These are phyloP conservation scores for Aphelocoma coerulescens DNA, from an alignment of 2,113 vertebrate species.

Conservation along the genomic window DNA sequence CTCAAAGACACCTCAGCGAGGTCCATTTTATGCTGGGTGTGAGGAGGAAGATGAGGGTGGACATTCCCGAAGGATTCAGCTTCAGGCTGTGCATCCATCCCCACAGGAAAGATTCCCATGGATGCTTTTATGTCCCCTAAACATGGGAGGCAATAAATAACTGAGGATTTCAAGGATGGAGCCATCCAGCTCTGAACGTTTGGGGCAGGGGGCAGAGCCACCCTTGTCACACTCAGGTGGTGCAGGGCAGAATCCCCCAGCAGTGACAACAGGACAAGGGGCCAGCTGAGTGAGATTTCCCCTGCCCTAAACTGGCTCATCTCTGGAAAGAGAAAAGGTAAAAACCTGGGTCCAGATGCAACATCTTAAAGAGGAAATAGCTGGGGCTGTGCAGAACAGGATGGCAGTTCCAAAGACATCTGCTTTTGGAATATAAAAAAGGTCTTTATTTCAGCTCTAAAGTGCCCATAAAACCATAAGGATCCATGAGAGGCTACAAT, in stretches of 20 bases:
- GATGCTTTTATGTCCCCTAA: background rate
- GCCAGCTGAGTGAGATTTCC: background rate
- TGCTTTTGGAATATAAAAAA: constrained; percentile 31
- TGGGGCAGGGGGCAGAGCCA: background rate
- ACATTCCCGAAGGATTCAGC: background rate
- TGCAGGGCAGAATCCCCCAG: background rate
- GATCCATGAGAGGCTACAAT: constrained; percentile 25
- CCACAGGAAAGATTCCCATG: rapidly evolving
- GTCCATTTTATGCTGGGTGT: background rate
- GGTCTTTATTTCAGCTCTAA: constrained; percentile 44
- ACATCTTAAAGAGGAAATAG: background rate
- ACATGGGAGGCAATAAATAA: background rate
- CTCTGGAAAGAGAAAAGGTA: background rate
- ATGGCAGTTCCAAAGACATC: constrained; percentile 16
- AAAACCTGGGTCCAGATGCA: constrained; percentile 18
- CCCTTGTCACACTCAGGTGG: background rate
- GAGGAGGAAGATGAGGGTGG: background rate
- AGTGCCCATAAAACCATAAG: constrained; percentile 38
- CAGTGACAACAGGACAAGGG: background rate
- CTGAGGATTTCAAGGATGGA: background rate
- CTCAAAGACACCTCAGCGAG: background rate
- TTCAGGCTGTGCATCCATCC: background rate
- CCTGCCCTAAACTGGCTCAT: background rate
- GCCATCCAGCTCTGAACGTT: background rate
- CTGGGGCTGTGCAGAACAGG: background rate